Base-by-base conservation (phyloP, 2,797 vertebrate genomes). In the Pantherophis alleghaniensis region DNA sequence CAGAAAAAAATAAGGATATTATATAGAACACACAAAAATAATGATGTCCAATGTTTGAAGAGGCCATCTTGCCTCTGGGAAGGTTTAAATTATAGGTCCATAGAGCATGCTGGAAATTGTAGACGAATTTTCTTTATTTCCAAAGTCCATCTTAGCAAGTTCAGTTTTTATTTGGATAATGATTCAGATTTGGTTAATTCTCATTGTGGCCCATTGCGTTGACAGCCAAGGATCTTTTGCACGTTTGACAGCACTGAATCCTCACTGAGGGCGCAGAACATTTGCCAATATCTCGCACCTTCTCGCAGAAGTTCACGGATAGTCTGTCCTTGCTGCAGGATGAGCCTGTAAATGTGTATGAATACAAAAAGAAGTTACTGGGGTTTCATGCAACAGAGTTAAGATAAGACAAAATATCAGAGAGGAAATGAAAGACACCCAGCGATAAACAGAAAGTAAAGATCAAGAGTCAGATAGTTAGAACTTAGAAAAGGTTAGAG, bases 311-410 rank as follows among this genome's bases (percentile, higher is more conserved):
- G 90, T 94, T 96, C 88, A 92, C 24, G 0, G 98, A 98, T 55
- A 98, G 95, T 1, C 97, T 98, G 96, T 98, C 98, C 93, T 96
- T 98, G 86, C 61, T 96, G 94, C 98, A 98, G 24, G 61, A 89
- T 20, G 94, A 86, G 69, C 96, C 98, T 98, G 12, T 66, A 47
- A 51, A 55, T 0, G n/a, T 32, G 83, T 9, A 37, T 37, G 69
- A 26, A n/a, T 20, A 87, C 53, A 74, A 56, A 53, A 22, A 94
- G 94, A 69, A 94, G 63, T 95, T 92, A 95, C 56, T 26, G 90
- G 4, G 4, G 42, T 86, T 94, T 92, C 91, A 22, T 51, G 42
- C 55, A 60, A 88, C 4, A 86, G 57, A 59, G 11, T 47, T 86
- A 63, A 16, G 2, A 47, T 6, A 90, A 47, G 55, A 18, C 5